Conservation (phyloP, 2,797 vertebrate species). For the Rhinichthys osculus region DNA sequence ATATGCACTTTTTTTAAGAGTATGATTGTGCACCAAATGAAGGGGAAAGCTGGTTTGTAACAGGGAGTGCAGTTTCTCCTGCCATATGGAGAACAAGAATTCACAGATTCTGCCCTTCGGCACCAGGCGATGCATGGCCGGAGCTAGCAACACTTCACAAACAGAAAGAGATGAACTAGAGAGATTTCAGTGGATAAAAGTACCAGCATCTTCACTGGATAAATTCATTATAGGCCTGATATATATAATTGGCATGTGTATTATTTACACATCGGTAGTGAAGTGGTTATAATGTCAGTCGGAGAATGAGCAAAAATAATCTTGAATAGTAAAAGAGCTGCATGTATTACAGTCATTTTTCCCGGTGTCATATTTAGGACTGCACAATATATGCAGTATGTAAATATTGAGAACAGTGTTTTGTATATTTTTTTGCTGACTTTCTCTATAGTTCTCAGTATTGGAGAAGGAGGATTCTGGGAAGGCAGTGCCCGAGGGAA, state of each 20-base stretch:
- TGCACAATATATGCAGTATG: not conserved
- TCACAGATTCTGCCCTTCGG: constrained; percentile 43
- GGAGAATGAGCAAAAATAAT: not conserved
- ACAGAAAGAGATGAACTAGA: constrained; percentile 9
- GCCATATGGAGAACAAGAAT: constrained; percentile 40
- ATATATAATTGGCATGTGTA: not conserved
- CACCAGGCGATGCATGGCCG: constrained; percentile 17
- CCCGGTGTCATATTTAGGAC: not conserved
- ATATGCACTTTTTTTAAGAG: not conserved
- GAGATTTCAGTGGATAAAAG: not conserved
- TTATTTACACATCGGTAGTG: not conserved
- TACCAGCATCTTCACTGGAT: not conserved
- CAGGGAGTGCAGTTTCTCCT: constrained; percentile 9
- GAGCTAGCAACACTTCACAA: constrained; percentile 8
- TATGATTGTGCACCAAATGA: not conserved
- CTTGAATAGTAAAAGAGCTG: not conserved
- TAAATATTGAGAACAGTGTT: constrained; percentile 10
- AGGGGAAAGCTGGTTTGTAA: constrained; percentile 7
- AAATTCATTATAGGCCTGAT: not conserved
- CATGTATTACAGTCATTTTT: not conserved
- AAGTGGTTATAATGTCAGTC: constrained; percentile 12
- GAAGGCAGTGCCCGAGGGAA: constrained; percentile 87
- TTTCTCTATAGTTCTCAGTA: constrained; percentile 80
- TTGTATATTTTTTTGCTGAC: not conserved
- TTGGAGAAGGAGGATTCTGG: constrained; percentile 90